A percentile compares a stretch with the other conserved stretches of the same genome.
Evolutionary conservation across 2,113 vertebrate genomes (phyloP).

Genomic region (Cyprinodon tularosa): DNA sequence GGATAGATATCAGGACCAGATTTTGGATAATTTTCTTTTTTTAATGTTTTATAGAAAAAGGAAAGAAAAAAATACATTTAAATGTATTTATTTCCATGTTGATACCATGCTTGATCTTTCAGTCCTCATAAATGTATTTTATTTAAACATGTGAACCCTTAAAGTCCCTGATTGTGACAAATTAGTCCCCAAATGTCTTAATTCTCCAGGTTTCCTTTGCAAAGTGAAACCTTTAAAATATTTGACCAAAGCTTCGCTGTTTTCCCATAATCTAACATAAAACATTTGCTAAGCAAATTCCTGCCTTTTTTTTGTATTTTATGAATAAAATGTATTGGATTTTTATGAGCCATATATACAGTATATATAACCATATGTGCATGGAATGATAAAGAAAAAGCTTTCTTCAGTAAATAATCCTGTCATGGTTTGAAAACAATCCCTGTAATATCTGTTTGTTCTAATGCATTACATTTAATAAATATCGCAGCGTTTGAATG

Average conservation of each 20-base stretch:
- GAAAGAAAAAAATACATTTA: constrained; percentile 10
- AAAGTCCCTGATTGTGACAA: neutral
- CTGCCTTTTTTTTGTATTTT: constrained; percentile 1
- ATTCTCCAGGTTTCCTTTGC: constrained; percentile 10
- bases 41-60: constrained; percentile 22
- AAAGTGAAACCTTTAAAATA: constrained; percentile 10
- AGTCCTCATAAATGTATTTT: constrained; percentile 44
- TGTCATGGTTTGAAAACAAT: neutral
- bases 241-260: constrained; percentile 50
- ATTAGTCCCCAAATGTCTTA: constrained; percentile 21
- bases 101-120: neutral
- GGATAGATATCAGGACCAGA: neutral
- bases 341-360: neutral
- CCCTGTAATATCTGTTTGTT: constrained; percentile 33
- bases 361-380: neutral
- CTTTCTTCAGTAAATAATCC: neutral
- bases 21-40: neutral
- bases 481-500: constrained; percentile 33
- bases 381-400: neutral
- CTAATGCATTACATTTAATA: constrained; percentile 52
- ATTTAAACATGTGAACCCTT: constrained; percentile 28
- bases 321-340: constrained; percentile 2
- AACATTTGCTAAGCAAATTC: neutral
- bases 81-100: constrained; percentile 69
- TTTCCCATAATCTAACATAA: constrained; percentile 4